Conservation (phyloP, 1,140 invertebrate genomes). For the Hormaphis cornu region DNA sequence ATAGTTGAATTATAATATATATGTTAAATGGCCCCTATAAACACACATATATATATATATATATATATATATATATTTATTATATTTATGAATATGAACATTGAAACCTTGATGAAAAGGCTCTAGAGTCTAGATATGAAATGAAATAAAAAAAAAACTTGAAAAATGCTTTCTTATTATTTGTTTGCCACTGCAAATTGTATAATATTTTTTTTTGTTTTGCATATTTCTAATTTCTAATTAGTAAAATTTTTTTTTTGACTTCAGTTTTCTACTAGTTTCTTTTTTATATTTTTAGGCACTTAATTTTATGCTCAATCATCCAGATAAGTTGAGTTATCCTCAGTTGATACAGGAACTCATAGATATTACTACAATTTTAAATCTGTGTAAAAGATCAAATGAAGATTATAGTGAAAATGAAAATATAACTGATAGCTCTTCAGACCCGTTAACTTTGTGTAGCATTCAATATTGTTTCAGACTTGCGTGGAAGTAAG, state of each 20-base stretch:
- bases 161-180: too few species aligned
- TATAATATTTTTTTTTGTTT: too few species aligned
- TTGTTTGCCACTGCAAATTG: too few species aligned
- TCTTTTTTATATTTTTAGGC: slow-evolving; percentile 47
- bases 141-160: too few species aligned
- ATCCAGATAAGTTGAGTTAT: slow-evolving; percentile 83
- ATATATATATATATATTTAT: too few species aligned
- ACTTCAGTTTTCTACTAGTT: not conserved
- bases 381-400: slow-evolving; percentile 10
- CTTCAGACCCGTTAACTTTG: slow-evolving; percentile 47
- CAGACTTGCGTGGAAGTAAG: slow-evolving; percentile 68
- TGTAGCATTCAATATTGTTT: slow-evolving; percentile 88
- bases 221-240: not conserved
- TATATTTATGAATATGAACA: too few species aligned
- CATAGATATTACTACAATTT: slow-evolving; percentile 57
- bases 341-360: slow-evolving; percentile 74
- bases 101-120: too few species aligned
- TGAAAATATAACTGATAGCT: not conserved
- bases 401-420: not conserved
- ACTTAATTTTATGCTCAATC: slow-evolving; percentile 84
- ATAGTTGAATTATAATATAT: too few species aligned
- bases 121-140: too few species aligned
- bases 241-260: not conserved
- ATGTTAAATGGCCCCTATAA: too few species aligned
- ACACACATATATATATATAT: too few species aligned